A percentile compares a stretch with the other conserved stretches of the same genome.
Conservation (phyloP, 2,113 vertebrate genomes). For the Pantherophis guttatus region DNA sequence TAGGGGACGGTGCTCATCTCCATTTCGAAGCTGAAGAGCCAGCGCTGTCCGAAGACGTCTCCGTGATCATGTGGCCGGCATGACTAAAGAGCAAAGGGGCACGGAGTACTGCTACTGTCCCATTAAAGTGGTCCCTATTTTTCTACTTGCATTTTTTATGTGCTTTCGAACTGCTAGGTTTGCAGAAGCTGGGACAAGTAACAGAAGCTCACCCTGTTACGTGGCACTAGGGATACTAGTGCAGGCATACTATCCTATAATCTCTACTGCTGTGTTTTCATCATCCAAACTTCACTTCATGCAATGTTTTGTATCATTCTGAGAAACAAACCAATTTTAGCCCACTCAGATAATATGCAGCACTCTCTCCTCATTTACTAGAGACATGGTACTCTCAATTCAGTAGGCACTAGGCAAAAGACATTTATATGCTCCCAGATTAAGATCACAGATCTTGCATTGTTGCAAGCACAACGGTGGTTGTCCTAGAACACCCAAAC, state of each 20-base stretch:
- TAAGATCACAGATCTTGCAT: background rate
- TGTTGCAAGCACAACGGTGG: background rate
- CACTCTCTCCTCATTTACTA: constrained; percentile 7
- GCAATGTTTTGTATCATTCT: background rate
- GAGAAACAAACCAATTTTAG: constrained; percentile 34
- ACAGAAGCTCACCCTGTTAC: no score
- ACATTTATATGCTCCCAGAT: background rate
- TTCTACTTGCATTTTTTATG: no score
- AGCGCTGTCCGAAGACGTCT: no score
- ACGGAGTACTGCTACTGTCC: no score
- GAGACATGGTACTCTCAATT: background rate
- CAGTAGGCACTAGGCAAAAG: background rate
- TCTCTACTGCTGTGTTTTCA: background rate
- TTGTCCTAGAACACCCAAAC: background rate
- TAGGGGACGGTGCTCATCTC: no score
- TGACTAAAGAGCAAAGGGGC: no score
- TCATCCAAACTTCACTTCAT: background rate
- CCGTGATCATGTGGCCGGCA: no score
- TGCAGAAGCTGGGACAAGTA: no score
- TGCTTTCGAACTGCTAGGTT: no score
- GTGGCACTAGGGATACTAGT: no score
- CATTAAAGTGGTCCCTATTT: no score
- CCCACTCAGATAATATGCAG: background rate
- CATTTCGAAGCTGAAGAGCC: no score
- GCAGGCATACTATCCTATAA: constrained; percentile 4